Percentiles rank a stretch among this genome's conserved stretches.
These are phyloP conservation scores for Wasmannia auropunctata DNA, from an alignment of 1,140 invertebrate species.

Conservation along the genomic window DNA sequence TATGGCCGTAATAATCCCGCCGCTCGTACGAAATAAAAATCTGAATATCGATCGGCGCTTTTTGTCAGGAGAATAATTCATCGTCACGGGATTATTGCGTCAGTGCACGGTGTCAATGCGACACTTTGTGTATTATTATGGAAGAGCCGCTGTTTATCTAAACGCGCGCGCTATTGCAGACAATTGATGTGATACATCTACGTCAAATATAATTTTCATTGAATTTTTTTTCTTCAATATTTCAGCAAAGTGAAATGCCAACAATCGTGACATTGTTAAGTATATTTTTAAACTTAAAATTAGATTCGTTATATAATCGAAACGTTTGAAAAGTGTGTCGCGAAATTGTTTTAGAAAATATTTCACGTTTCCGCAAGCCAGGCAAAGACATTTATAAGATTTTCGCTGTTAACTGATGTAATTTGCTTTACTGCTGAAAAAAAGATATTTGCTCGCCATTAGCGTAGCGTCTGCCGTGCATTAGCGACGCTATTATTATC, in stretches of 20 bases:
- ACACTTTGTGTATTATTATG: neutral
- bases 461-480: constrained; percentile 46
- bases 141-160: neutral
- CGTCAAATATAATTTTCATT: neutral
- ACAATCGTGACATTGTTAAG: neutral
- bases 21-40: constrained; percentile 25
- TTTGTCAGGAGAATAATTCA: constrained; percentile 17
- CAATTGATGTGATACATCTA: neutral
- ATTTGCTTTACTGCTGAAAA: constrained; percentile 33
- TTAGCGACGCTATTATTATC: constrained; percentile 54
- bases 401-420: constrained; percentile 46
- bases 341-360: neutral
- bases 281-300: neutral
- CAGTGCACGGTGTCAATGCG: neutral
- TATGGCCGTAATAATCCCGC: constrained; percentile 21
- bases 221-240: neutral
- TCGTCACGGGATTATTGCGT: neutral
- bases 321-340: neutral
- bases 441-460: constrained; percentile 52
- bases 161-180: neutral
- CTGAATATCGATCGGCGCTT: constrained; percentile 28
- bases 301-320: neutral
- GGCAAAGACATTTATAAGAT: constrained; percentile 41
- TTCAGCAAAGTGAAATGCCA: neutral
- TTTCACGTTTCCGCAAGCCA: neutral